Base-by-base conservation (phyloP, 2,797 vertebrate species). In the Sebastes nivosus region DNA sequence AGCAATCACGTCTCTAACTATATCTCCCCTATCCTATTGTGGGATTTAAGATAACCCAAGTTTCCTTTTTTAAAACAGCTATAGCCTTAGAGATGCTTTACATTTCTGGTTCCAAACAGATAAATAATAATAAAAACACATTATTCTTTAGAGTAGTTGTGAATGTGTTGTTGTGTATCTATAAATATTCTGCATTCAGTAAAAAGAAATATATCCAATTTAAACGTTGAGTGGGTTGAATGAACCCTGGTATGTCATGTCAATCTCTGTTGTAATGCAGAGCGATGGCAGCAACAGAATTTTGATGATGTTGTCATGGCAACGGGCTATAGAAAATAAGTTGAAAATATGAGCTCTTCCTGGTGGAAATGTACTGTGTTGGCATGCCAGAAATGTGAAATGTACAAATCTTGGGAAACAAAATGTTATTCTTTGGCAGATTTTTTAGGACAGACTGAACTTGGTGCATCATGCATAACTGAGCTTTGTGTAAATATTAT, bases 261-360 rank as follows among this genome's bases (percentile, higher is more conserved):
- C 72, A 80, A 59, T 71, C 22, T 74, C 63, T 68, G 73, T 42
- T 74, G 50, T 70, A 66, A 77, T 65, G 72, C 59, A 67, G 67
- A 63, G 64, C 2, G 27, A 89, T 70, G 50, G 61, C 74, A 78
- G 85, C 50, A 69, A 75, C 67, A 77, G 61, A 78, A 80, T 81
- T 89, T 76, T 81, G 52, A 88, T 83, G 29, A 77, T 29, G 78
- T 86, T 89, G 87, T 84, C 84, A 89, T 88, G 80, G 88, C 84
- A 91, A 91, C 34, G 16, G 59, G 34, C 13, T 58, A 59, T 67
- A 81, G 68, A 77, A 85, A 87, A 88, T 54, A 77, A 72, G 59
- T 22, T 36, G 27, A 81, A 22, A 22, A n/a, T 52, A 68, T 46
- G 68, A 77, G 73, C 67, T 75, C 50, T 69, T 82, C 65, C 58